Percentiles rank a stretch among this genome's conserved stretches.
Evolutionary conservation across 1,140 invertebrate genomes (phyloP).

Genomic region (Drosophila elegans): DNA sequence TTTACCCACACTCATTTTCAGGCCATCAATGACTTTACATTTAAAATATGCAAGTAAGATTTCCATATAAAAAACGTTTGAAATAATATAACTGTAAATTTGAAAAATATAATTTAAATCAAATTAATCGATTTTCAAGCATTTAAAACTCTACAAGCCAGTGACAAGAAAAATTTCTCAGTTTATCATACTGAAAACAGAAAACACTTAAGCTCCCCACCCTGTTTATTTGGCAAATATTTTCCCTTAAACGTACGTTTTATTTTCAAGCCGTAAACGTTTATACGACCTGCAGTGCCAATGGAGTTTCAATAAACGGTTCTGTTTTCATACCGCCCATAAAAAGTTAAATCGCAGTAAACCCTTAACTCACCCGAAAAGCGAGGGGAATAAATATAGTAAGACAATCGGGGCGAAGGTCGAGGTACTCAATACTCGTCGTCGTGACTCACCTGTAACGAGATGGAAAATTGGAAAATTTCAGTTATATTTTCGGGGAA

Average conservation of each 20-base stretch:
- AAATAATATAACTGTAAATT: too few species aligned
- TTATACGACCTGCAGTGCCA: slow-evolving; percentile 39
- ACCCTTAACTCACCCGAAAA: slow-evolving; percentile 29
- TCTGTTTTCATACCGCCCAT: slow-evolving; percentile 11
- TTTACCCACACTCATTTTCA: too few species aligned
- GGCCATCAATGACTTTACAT: too few species aligned
- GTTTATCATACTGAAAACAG: not conserved
- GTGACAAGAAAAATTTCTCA: not conserved
- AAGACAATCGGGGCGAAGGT: slow-evolving; percentile 15
- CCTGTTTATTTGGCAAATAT: slow-evolving; percentile 4
- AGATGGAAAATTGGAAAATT: slow-evolving; percentile 8
- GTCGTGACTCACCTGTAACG: slow-evolving; percentile 50
- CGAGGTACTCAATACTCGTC: slow-evolving; percentile 11
- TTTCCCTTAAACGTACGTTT: slow-evolving; percentile 20
- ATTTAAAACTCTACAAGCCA: too few species aligned
- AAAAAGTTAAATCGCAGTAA: slow-evolving; percentile 22
- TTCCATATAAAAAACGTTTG: too few species aligned
- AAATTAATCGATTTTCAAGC: too few species aligned
- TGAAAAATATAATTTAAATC: too few species aligned
- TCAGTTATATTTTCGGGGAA: slow-evolving; percentile 9
- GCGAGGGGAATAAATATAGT: slow-evolving; percentile 2
- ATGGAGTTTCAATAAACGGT: slow-evolving; percentile 36
- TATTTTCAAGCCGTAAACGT: slow-evolving; percentile 24
- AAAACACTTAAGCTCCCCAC: not conserved
- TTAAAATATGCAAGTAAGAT: too few species aligned